Base-by-base conservation (phyloP, 1,140 invertebrate genomes). In the Linepithema humile region DNA sequence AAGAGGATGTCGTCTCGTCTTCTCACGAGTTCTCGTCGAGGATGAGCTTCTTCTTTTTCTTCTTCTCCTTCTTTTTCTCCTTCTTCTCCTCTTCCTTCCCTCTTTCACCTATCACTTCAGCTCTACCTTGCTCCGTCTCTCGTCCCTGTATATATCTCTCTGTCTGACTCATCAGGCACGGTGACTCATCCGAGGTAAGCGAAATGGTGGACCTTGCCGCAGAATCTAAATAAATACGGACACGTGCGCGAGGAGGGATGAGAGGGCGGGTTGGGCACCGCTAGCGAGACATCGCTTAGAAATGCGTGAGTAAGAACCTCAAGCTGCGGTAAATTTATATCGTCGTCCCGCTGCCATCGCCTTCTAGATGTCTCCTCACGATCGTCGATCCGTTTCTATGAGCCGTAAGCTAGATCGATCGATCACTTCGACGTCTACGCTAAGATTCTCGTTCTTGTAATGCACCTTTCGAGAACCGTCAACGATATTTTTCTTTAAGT, bases 281-380 rank as follows among this genome's bases (percentile, higher is more conserved):
- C 86, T 85, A 88, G 85, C 89, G 89, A 90, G 86, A 91, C 90
- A 91, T 90, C 90, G 88, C 87, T 89, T 90, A 91, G 92, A 92
- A 92, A 92, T 90, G 91, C 91, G 91, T 92, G 90, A 92, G 92
- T 91, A 91, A 91, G 91, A 93, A 89, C 90, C 53, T 92, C 86
- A 88, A 87, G 72, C 82, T 78, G 82, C 60, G 91, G 88, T 92
- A 91, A 90, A 91, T 92, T 93, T 92, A 90, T 89, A 91, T 90
- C 83, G 83, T 70, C 84, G 83, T 85, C 69, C 69, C 85, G 85
- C 80, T 83, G 72, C 85, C 75, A 40, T 72, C 50, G 26, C 38
- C 59, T 62, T n/a, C 45, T 62, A 35, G 50, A 57, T 35, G 43
- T 60, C 35, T 26, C 26, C 50, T 32, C 40, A 29, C 12, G 17